phyloP scores from a whole-genome alignment of 1,140 invertebrate species.

The Gonioctena quinquepunctata region DNA sequence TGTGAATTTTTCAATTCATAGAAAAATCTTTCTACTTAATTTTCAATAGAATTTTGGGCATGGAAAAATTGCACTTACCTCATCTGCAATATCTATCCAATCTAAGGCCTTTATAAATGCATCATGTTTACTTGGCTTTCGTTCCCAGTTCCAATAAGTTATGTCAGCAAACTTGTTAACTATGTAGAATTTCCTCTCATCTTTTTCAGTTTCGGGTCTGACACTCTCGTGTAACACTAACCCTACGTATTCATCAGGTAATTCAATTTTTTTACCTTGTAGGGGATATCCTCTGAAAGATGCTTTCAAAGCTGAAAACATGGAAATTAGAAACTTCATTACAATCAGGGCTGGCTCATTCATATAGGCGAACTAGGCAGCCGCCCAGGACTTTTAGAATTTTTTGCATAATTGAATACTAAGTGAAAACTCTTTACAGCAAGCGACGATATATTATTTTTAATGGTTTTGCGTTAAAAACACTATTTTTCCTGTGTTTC shows the following conservation, averaged over 20 bases:
- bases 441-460: too few species aligned
- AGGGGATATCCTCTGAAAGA: constrained; percentile 72
- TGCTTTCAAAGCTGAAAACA: constrained; percentile 57
- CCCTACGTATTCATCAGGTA: constrained; percentile 70
- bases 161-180: constrained; percentile 67
- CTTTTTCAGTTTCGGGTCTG: constrained; percentile 62
- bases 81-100: constrained; percentile 78
- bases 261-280: constrained; percentile 63
- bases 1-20: too few species aligned
- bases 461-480: too few species aligned
- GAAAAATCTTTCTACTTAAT: too few species aligned
- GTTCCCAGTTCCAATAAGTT: constrained; percentile 81
- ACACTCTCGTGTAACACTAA: constrained; percentile 68
- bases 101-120: constrained; percentile 67
- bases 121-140: constrained; percentile 71
- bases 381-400: too few species aligned
- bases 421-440: constrained; percentile 23
- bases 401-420: background rate
- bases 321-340: too few species aligned
- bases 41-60: too few species aligned
- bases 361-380: too few species aligned
- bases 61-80: constrained; percentile 60
- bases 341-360: too few species aligned
- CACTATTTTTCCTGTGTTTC: too few species aligned
- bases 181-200: constrained; percentile 66